Base-by-base conservation (phyloP, 2,113 vertebrate species). In the Hucho hucho region DNA sequence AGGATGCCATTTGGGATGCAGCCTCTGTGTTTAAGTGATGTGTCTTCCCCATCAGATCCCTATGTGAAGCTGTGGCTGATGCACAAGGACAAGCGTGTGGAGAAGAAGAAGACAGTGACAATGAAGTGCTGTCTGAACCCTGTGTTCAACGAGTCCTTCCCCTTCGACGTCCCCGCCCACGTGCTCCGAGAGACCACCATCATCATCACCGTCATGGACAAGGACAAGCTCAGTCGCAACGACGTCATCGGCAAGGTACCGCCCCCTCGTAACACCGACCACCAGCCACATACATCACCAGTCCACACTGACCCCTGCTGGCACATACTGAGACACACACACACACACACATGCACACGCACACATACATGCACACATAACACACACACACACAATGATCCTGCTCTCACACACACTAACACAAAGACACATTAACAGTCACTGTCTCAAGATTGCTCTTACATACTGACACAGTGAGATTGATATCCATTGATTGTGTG, bases 11-110 rank as follows among this genome's bases (percentile, higher is more conserved):
- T 43, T 43, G 37, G 9, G 9, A 12, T 43, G 9, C 0, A 12
- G 11, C 32, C 32, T 3, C 37, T 43, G 37, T 43, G 9, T 43
- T 43, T 43, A 43, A 43, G 37, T 43, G 7, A 43, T 11, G 37
- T 12, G 32, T 32, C 37, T 61, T 26, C 73, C 47, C 18, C 83
- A 65, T 47, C 85, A 99, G 98, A 99, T 84, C 98, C 98, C 69
- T 99, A 99, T 0, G 98, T 99, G 84, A 99, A 99, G 89, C 95
- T 98, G 87, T 99, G 98, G 97, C 93, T 99, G 85, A 99, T 99
- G 98, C 96, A 98, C 91, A 99, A 99, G 89, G 98, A 99, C 91
- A 99, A 97, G 87, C 93, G 97, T 20, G 96, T 99, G 53, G 98
- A 99, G 88, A 99, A 99, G 93, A 99, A 98, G 90, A 99, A 99